Base-by-base conservation (phyloP, 2,797 vertebrate genomes). In the Channa striata region DNA sequence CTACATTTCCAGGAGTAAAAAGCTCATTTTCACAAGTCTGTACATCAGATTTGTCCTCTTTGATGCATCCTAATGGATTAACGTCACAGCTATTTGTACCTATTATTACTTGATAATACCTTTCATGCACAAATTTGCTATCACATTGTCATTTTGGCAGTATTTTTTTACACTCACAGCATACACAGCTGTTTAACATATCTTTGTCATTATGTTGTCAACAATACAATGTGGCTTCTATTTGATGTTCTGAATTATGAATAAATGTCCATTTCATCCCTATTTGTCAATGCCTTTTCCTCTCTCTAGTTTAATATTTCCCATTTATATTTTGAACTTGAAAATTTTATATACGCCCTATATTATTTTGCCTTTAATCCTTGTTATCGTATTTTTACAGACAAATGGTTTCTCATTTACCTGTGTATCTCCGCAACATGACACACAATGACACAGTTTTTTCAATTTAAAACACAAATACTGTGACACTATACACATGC, bases 161-260 rank as follows among this genome's bases (percentile, higher is more conserved):
- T 23, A 25, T 63, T 21, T 52, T 30, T 6, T 58, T 40, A 1
- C 17, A 44, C 39, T 51, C 10, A 2, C n/a, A n/a, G n/a, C n/a
- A n/a, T n/a, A n/a, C 37, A 59, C 56, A 52, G 62, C 65, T 62
- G 70, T 58, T 57, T 60, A 54, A 74, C 40, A 52, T 48, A 12
- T 78, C 52, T 60, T 64, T 44, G 30, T 23, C 33, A 62, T 65
- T 42, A 17, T 30, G 36, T 43, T 58, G 63, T 70, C 56, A 52
- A 17, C 52, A 25, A 1, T 21, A 5, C 20, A 20, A 21, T 37
- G 0, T 3, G 16, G 13, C 2, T 23, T 56, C 20, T 23, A 40
- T 61, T 49, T 60, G 43, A 59, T 25, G 12, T 21, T 37, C 20
- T 39, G 57, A 59, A 44, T 61, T 12, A n/a, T 19, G 17, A 34